These are phyloP conservation scores for Prolemur simus DNA, from an alignment of 2,113 vertebrate species.

Conservation along the genomic window DNA sequence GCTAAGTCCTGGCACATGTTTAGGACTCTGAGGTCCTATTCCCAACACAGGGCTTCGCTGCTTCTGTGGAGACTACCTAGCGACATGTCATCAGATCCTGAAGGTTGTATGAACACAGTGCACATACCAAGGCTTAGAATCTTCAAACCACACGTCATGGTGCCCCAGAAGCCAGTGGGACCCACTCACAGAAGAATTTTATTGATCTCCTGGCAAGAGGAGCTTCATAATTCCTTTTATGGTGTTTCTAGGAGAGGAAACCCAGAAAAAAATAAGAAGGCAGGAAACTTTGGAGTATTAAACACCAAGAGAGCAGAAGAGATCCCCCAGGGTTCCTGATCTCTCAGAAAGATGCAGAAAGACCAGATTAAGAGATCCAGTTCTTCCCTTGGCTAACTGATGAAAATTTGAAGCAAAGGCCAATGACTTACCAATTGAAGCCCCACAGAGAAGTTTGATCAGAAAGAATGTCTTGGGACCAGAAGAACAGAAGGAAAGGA, in stretches of 20 bases:
- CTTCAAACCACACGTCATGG: not conserved
- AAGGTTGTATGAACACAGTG: not conserved
- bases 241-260: not conserved
- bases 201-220: not conserved
- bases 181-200: not conserved
- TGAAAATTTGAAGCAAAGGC: not conserved
- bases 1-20: not conserved
- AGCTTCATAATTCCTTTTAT: not conserved
- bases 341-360: conserved; percentile 10
- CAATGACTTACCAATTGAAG: not conserved
- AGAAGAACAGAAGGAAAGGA: not conserved
- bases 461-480: not conserved
- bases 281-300: not conserved
- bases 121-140: not conserved
- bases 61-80: not conserved
- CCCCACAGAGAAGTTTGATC: not conserved
- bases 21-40: not conserved
- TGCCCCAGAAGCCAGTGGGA: not conserved
- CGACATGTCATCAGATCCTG: accelerated
- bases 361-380: not conserved
- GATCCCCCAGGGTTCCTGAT: not conserved
- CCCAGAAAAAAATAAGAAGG: not conserved
- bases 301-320: not conserved
- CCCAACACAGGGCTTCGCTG: not conserved
- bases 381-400: not conserved